A percentile compares a stretch with the other conserved stretches of the same genome.
Conservation (phyloP, 2,113 vertebrate genomes). For the Eonycteris spelaea region DNA sequence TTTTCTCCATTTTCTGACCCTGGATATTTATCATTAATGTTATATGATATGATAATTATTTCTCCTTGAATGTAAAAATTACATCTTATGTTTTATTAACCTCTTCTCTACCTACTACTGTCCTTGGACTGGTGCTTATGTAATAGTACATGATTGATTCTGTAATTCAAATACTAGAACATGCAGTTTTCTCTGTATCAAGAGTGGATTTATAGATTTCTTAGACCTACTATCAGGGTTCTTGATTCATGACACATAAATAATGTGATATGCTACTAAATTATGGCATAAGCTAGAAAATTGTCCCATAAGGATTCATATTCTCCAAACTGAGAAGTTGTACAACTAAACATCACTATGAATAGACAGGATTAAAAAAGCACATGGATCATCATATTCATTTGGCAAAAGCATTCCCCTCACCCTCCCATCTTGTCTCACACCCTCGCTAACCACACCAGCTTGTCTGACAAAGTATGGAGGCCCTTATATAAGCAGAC, state of each 20-base stretch:
- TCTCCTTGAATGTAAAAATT: background rate
- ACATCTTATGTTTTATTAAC: background rate
- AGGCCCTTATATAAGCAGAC: conserved; percentile 73
- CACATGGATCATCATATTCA: background rate
- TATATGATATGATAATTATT: background rate
- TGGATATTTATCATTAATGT: background rate
- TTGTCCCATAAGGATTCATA: background rate
- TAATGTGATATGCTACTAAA: background rate
- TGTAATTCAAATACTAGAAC: background rate
- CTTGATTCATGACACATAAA: conserved; percentile 10
- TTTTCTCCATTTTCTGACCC: background rate
- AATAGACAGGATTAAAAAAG: background rate
- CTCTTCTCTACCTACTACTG: background rate
- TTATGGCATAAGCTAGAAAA: background rate
- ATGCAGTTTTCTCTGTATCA: conserved; percentile 21
- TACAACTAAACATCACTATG: background rate
- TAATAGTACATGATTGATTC: background rate
- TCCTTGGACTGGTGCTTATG: background rate
- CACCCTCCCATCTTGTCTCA: background rate
- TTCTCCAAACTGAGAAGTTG: background rate
- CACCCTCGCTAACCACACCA: background rate
- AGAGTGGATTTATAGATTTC: background rate
- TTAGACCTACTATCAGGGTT: background rate
- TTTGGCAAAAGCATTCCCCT: background rate
- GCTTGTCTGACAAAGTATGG: background rate